Evolutionary conservation across 1,140 invertebrate species (phyloP), one percentile per base, ranked within the genome.

Genomic region (Mercenaria mercenaria): DNA sequence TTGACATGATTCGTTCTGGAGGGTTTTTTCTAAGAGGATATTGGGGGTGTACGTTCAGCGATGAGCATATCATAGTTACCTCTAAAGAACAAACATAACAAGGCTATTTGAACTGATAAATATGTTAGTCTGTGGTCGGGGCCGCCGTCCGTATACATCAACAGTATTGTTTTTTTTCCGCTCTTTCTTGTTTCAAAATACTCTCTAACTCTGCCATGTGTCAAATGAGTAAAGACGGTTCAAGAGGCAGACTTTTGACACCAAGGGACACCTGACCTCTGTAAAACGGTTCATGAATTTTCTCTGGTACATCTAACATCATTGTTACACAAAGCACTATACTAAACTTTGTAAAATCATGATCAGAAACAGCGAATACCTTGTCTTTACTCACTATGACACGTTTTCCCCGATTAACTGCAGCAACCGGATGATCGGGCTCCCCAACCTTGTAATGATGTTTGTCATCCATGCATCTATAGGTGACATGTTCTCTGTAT

Each of bases 381-480:
- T 82, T 72, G 56, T 79, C 82, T 56, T 29, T 34, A 32, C 18
- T 50, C 34, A 92, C 87, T 18, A 93, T 18, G 0, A 93, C 91
- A 23, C 41, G 20, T 85, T 85, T 89, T 29, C 91, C 91, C 18
- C 91, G 26, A 29, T 93, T 91, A 29, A 91, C 90, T 47, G 84
- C 79, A 52, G 92, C 91, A 72, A 93, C 84, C 41, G 91, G 91
- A 41, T 86, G 47, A 4, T 82, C 89, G 13, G 90, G 91, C 52
- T 92, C 88, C 15, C 92, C 91, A 41, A 93, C 90, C 37, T 91
- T 91, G 26, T 37, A 52, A 15, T 82, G 64, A 79, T 92, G 91
- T 56, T 93, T 93, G 88, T 93, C 92, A 90, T 93, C 92, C 52
- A 93, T 83, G 32, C 64, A 79, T 3, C 90, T 34, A 76, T 91